Evolutionary conservation across 2,888 invertebrate species (phyloP), one percentile per base, ranked within the genome.

Genomic region (Eupithecia centaureata): DNA sequence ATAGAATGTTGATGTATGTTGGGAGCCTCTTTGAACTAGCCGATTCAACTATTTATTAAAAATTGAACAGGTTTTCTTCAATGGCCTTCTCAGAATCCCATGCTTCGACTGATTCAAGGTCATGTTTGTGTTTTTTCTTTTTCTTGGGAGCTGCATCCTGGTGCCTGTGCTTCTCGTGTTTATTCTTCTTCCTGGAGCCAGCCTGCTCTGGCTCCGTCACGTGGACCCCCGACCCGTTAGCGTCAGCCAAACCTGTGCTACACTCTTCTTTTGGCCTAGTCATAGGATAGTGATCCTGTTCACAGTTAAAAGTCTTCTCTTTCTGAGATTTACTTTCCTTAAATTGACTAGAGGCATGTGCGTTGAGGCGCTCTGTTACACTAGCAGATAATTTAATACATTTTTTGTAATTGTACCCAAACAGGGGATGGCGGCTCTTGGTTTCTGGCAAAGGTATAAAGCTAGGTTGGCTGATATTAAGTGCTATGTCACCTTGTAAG

Each of bases 41-140:
- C n/a, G n/a, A n/a, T n/a, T n/a, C n/a, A n/a, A n/a, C n/a, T n/a
- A n/a, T n/a, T n/a, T n/a, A 8, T 42, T 79, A 90, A 81, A 87
- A 90, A 74, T 85, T 87, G 79, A 92, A 92, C 59, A 92, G 85
- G 74, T 85, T 91, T 77, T 90, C 82, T 77, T 89, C 89, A 72
- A 91, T 91, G 28, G 88, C 88, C 74, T 86, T 82, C 70, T 88
- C 91, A 0, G 90, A 90, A 7, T 88, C 91, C 92, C 91, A 91
- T 1, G 82, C 82, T 61, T 84, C 87, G 33, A 80, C 82, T 15
- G 83, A 79, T 51, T 84, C 82, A 22, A 77, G 78, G 38, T 87
- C 80, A 61, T 80, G 76, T 76, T 87, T 89, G 15, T 76, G 73
- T 58, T 72, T 71, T 74, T 87, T 88, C 0, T 67, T 52, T 71